These are phyloP conservation scores for Ephydatia muelleri DNA, from an alignment of 37 sponge, comb jelly and placozoan species.

Conservation along the genomic window DNA sequence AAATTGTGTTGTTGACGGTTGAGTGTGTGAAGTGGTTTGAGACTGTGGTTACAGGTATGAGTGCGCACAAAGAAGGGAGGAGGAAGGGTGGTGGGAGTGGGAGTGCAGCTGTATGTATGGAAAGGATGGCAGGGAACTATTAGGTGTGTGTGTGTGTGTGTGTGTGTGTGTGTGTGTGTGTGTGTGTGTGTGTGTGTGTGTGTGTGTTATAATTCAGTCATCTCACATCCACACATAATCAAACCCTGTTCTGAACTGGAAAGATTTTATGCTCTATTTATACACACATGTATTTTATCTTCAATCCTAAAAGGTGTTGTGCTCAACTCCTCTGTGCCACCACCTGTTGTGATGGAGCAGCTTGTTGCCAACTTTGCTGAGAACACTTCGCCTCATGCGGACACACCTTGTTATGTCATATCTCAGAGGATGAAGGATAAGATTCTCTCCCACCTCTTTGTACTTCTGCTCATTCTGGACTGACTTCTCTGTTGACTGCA, in stretches of 20 bases:
- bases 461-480: slow-evolving; percentile 53
- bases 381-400: background rate
- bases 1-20: background rate
- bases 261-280: background rate
- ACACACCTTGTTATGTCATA: background rate
- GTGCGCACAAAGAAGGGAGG: background rate
- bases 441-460: slow-evolving; percentile 48
- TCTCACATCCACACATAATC: too few relatives aligned
- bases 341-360: slow-evolving; percentile 19
- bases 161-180: background rate
- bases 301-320: background rate
- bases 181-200: background rate
- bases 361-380: slow-evolving; percentile 49
- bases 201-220: background rate
- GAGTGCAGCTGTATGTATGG: background rate
- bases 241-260: too few relatives aligned
- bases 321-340: background rate
- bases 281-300: background rate
- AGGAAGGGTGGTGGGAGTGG: too few relatives aligned
- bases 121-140: too few relatives aligned
- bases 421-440: slow-evolving; percentile 55
- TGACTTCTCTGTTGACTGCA: slow-evolving; percentile 48
- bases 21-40: background rate
- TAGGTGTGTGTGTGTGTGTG: background rate
- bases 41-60: background rate